These are phyloP conservation scores for Ceratina calcarata DNA, from an alignment of 1,140 invertebrate genomes.

Conservation along the genomic window DNA sequence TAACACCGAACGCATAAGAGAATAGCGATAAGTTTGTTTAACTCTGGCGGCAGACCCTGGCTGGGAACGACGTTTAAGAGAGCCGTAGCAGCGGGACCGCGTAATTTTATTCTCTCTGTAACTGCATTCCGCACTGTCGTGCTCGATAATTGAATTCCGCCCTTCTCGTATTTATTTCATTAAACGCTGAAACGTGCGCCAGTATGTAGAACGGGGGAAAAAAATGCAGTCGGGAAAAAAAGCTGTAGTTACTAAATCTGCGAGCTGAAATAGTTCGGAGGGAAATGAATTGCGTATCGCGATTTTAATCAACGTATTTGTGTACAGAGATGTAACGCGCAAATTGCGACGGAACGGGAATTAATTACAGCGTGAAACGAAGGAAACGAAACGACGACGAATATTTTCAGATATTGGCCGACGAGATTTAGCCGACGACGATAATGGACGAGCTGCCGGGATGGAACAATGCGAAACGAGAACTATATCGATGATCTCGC, in stretches of 20 bases:
- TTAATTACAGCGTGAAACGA: too few species aligned
- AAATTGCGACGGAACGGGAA: too few species aligned
- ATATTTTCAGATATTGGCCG: too few species aligned
- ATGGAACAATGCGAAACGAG: not conserved
- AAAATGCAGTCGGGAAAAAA: not conserved
- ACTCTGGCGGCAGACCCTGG: not conserved
- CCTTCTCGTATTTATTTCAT: conserved; percentile 30
- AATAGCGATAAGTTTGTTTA: not conserved
- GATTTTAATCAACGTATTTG: too few species aligned
- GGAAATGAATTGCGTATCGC: too few species aligned
- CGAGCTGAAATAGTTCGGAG: too few species aligned
- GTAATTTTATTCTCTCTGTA: not conserved
- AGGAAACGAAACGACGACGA: too few species aligned
- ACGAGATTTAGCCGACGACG: not conserved
- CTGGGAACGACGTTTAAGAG: not conserved
- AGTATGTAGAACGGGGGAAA: too few species aligned
- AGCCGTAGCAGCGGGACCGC: not conserved
- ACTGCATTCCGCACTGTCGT: not conserved
- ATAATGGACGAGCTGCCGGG: too few species aligned
- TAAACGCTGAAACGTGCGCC: not conserved
- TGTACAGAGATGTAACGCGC: too few species aligned
- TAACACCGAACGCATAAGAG: not conserved
- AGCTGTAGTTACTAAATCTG: too few species aligned
- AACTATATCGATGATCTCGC: conserved; percentile 11
- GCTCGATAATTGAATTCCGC: conserved; percentile 27